A percentile compares a stretch with the other conserved stretches of the same genome.
Conservation (phyloP, 2,113 vertebrate genomes). For the Prinia subflava region DNA sequence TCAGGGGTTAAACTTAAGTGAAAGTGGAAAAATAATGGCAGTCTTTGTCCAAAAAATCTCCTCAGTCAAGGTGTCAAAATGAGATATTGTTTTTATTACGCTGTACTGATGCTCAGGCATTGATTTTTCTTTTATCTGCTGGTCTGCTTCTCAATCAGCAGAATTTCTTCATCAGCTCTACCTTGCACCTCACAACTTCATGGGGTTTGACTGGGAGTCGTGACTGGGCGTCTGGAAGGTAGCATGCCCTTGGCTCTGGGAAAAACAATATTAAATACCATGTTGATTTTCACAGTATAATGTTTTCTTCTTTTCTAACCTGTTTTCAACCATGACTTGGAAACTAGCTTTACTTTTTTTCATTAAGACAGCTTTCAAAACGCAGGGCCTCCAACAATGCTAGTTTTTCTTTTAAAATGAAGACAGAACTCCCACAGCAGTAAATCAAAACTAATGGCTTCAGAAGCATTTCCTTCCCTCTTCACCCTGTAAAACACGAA, state of each 20-base stretch:
- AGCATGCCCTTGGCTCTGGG: background rate
- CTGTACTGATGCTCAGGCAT: background rate
- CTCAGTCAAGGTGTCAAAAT: conserved; percentile 28
- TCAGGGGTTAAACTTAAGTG: background rate
- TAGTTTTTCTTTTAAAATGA: background rate
- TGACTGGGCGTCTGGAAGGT: background rate
- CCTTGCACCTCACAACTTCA: background rate
- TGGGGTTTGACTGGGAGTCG: background rate
- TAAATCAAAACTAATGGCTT: background rate
- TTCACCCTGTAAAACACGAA: background rate
- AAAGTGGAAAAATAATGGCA: background rate
- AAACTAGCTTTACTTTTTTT: background rate
- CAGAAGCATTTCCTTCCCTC: background rate
- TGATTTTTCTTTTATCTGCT: conserved; percentile 33
- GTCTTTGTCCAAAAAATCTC: background rate
- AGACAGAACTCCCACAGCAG: background rate
- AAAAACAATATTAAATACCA: background rate
- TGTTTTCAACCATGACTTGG: background rate
- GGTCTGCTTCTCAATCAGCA: background rate
- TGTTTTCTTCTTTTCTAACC: background rate
- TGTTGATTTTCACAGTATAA: background rate
- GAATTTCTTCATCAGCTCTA: conserved; percentile 26
- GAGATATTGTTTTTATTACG: conserved; percentile 21
- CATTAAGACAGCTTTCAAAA: background rate
- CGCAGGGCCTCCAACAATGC: background rate